A percentile compares a stretch with the other conserved stretches of the same genome.
Evolutionary conservation across 2,888 invertebrate species (phyloP).

Genomic region (Oscheius myriophilus): DNA sequence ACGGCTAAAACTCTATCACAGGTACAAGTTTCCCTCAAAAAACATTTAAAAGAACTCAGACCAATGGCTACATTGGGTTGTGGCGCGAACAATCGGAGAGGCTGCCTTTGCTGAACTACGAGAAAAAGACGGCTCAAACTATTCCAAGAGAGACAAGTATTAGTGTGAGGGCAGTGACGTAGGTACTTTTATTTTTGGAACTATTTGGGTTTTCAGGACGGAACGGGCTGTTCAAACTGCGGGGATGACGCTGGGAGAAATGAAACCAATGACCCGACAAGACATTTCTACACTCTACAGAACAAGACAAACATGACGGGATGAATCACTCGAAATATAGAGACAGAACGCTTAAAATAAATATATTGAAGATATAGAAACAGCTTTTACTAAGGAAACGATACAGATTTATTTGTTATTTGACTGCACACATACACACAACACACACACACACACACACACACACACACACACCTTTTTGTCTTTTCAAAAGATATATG

Average conservation of each 20-base stretch:
- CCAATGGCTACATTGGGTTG: not conserved
- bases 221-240: slow-evolving; percentile 20
- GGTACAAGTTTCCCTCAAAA: not conserved
- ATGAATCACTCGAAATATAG: slow-evolving; percentile 5
- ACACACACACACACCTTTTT: too few species aligned
- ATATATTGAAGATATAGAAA: not conserved
- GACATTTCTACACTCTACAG: slow-evolving; percentile 21
- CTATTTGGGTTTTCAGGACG: slow-evolving; percentile 9
- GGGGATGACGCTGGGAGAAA: slow-evolving; percentile 21
- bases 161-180: too few species aligned
- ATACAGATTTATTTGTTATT: too few species aligned
- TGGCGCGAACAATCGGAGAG: slow-evolving; percentile 4
- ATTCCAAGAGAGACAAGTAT: too few species aligned
- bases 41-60: not conserved
- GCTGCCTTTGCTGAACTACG: slow-evolving; percentile 19
- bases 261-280: slow-evolving; percentile 25
- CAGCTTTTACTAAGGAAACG: too few species aligned
- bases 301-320: slow-evolving; percentile 8
- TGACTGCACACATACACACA: too few species aligned
- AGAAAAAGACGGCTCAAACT: not conserved
- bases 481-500: too few species aligned
- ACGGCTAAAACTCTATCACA: slow-evolving; percentile 16
- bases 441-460: too few species aligned
- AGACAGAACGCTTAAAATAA: not conserved
- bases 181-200: too few species aligned